These are phyloP conservation scores for Ctenopoma multispine DNA, from an alignment of 2,797 vertebrate species.

Conservation along the genomic window DNA sequence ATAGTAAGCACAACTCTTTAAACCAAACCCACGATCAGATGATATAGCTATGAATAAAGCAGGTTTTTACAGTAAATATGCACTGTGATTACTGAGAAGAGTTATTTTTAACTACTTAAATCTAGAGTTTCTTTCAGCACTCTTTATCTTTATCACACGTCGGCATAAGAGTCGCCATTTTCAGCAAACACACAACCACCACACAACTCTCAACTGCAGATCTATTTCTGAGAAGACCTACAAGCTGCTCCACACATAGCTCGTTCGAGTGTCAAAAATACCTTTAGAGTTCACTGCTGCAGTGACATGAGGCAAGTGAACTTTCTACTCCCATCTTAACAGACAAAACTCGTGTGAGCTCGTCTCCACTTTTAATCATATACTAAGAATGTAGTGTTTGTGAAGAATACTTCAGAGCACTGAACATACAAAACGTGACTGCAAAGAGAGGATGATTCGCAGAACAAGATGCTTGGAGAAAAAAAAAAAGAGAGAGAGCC, in stretches of 20 bases:
- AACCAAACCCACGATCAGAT: constrained; percentile 56
- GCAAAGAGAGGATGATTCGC: constrained; percentile 38
- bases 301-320: constrained; percentile 14
- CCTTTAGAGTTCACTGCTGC: constrained; percentile 24
- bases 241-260: constrained; percentile 40
- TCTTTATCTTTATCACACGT: constrained; percentile 56
- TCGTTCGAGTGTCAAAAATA: constrained; percentile 27
- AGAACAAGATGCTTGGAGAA: constrained; percentile 29
- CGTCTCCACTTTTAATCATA: constrained; percentile 7
- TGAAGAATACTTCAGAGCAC: constrained; percentile 47
- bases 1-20: constrained; percentile 51
- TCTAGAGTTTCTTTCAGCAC: constrained; percentile 35
- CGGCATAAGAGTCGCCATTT: constrained; percentile 59
- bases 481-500: constrained; percentile 22
- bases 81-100: constrained; percentile 45
- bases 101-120: constrained; percentile 33
- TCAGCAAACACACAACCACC: constrained; percentile 68
- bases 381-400: constrained; percentile 23
- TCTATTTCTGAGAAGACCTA: constrained; percentile 50
- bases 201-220: constrained; percentile 48
- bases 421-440: constrained; percentile 42
- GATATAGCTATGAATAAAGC: constrained; percentile 56
- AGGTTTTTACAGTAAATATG: constrained; percentile 61
- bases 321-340: constrained; percentile 10
- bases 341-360: constrained; percentile 4